phyloP scores from a whole-genome alignment of 2,113 vertebrate species.

The Hippolais icterina region DNA sequence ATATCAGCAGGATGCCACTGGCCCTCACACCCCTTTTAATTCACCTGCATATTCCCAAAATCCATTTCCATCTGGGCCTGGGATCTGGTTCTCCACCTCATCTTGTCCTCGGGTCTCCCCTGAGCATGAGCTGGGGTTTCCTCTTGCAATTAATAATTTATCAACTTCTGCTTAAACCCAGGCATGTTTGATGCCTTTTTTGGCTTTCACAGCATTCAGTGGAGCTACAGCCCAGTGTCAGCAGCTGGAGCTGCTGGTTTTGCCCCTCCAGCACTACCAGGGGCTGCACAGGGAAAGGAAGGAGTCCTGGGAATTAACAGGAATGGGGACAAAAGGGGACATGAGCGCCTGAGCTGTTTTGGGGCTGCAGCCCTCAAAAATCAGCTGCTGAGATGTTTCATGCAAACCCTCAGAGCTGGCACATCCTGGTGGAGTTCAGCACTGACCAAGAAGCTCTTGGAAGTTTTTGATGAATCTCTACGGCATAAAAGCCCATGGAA shows the following conservation, averaged over 20 bases:
- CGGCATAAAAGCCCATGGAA: neutral
- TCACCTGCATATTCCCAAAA: neutral
- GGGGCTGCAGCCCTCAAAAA: neutral
- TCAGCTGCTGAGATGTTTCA: neutral
- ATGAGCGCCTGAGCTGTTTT: neutral
- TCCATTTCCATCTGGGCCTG: neutral
- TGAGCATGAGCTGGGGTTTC: neutral
- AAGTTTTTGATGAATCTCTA: neutral
- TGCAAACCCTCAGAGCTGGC: accelerated
- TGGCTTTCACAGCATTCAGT: neutral
- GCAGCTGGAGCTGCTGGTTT: neutral
- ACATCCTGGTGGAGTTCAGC: neutral
- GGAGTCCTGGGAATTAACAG: neutral
- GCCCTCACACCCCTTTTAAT: neutral
- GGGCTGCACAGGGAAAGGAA: neutral
- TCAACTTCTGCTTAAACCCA: neutral
- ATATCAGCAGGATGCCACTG: neutral
- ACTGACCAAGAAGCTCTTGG: neutral
- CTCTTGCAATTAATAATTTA: neutral
- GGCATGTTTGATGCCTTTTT: accelerated
- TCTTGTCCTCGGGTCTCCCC: neutral
- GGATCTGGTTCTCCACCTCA: neutral
- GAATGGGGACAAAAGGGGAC: neutral
- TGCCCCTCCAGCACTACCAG: neutral
- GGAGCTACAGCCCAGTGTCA: neutral